These are phyloP conservation scores for Lophius americanus DNA, from an alignment of 2,797 vertebrate species.

Conservation along the genomic window DNA sequence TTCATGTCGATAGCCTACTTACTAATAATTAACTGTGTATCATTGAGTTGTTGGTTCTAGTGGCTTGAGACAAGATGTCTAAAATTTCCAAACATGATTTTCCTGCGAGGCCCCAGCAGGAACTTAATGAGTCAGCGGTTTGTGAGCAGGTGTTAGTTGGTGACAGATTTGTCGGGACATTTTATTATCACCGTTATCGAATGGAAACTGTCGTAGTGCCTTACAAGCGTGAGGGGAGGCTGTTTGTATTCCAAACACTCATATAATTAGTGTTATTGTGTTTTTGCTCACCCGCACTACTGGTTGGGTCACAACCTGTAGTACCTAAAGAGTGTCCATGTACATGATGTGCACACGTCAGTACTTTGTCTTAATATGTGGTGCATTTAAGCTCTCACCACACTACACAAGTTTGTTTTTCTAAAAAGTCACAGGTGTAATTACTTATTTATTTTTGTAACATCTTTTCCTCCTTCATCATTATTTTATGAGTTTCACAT, in stretches of 20 bases:
- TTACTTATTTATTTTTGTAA: background rate
- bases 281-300: slow-evolving; percentile 33
- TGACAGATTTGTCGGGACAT: background rate
- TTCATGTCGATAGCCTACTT: too few species aligned
- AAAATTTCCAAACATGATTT: background rate
- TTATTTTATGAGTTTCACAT: too few species aligned
- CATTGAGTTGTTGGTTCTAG: too few species aligned
- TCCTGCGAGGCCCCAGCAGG: background rate
- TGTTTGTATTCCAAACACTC: slow-evolving; percentile 60
- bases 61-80: too few species aligned
- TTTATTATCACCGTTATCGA: background rate
- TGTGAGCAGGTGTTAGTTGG: slow-evolving; percentile 5
- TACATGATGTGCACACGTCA: background rate
- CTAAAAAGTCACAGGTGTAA: background rate
- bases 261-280: slow-evolving; percentile 56
- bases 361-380: background rate
- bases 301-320: slow-evolving; percentile 32
- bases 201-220: slow-evolving; percentile 8
- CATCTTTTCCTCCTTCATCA: too few species aligned
- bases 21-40: too few species aligned
- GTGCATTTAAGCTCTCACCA: slow-evolving; percentile 14
- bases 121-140: slow-evolving; percentile 6
- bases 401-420: background rate
- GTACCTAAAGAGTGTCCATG: background rate
- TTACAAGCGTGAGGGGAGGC: background rate